Evolutionary conservation across 2,113 vertebrate species (phyloP).

Genomic region (Camelus bactrianus): DNA sequence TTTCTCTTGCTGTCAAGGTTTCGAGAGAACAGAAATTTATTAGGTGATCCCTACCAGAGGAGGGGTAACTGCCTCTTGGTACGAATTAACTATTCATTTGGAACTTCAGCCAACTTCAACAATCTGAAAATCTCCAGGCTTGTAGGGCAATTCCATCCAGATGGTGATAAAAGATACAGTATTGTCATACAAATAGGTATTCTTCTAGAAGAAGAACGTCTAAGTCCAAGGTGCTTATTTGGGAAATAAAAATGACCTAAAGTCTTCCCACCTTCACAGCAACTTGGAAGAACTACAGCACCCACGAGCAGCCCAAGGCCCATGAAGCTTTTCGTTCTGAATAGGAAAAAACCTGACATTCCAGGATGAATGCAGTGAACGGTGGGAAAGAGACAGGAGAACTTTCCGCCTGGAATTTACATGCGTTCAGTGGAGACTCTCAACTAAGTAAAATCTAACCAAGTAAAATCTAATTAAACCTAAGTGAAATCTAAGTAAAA

Average conservation of each 20-base stretch:
- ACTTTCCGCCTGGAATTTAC: background rate
- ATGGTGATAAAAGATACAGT: background rate
- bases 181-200: background rate
- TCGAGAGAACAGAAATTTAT: conserved; percentile 32
- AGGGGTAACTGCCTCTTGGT: background rate
- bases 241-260: background rate
- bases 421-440: background rate
- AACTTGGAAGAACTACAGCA: background rate
- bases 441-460: background rate
- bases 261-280: background rate
- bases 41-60: background rate
- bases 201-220: background rate
- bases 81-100: background rate
- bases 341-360: background rate
- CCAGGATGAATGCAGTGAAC: background rate
- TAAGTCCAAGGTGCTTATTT: background rate
- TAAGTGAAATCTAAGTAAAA: background rate
- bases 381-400: background rate
- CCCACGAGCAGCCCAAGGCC: background rate
- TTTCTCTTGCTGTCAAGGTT: background rate
- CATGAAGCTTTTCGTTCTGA: background rate
- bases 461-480: background rate
- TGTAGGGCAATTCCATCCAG: background rate
- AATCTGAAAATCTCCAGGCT: background rate
- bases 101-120: background rate